Evolutionary conservation across 2,888 invertebrate genomes (phyloP), one percentile per base, ranked within the genome.

Genomic region (Diadegma fenestrale): DNA sequence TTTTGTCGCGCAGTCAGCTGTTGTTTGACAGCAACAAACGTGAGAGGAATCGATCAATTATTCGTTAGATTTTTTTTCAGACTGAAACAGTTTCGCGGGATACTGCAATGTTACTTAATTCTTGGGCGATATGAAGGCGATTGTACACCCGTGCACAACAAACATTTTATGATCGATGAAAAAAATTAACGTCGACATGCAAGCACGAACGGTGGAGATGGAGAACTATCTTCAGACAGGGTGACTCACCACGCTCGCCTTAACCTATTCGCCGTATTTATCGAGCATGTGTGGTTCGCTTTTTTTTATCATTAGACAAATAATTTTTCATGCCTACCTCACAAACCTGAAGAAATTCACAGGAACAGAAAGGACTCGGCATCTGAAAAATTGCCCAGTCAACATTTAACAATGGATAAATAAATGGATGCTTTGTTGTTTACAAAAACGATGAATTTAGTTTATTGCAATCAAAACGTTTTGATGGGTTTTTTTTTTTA

Each of bases 321-420:
- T 80, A 41, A 19, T 43, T 72, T 72, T 58, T 30, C 54, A 61
- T 63, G 68, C 89, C 48, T 90, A 91, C 91, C 91, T 91, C 82
- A 81, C 82, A n/a, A 88, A 80, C 80, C 85, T 71, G 41, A 87
- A 86, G 71, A 89, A 87, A 26, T 85, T 83, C 17, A 80, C 76
- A 68, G 88, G 83, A 84, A 83, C 51, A 51, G 85, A 77, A 54
- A 87, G 66, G 51, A 88, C 41, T 63, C 88, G 88, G 80, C 78
- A 89, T 88, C 87, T 88, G 8, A 90, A 68, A 2, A 87, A 66
- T 73, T 80, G 84, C 19, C 80, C 30, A 7, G 83, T 76, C 48
- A 90, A 85, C 90, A 91, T 91, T 89, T 88, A 82, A 43, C 48
- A 10, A 77, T 45, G 64, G 45, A 58, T 58, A 19, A 80, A 71